Percentiles rank a stretch among this genome's conserved stretches.
These are phyloP conservation scores for Picus viridis DNA, from an alignment of 2,797 vertebrate genomes.

Conservation along the genomic window DNA sequence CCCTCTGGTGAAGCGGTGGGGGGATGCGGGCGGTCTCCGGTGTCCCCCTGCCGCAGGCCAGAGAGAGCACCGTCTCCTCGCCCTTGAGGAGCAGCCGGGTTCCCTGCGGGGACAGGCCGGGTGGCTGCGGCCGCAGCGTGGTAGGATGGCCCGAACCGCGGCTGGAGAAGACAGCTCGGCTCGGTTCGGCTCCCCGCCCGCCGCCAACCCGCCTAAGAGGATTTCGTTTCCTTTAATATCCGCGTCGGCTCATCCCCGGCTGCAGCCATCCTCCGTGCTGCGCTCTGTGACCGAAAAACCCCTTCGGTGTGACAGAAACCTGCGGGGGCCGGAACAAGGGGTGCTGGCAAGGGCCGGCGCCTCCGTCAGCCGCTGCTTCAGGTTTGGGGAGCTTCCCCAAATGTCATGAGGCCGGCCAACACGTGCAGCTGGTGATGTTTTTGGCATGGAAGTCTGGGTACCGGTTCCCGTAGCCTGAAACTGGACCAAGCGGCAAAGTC, in stretches of 20 bases:
- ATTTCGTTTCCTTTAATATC: constrained; percentile 90
- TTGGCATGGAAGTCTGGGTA: too few species aligned
- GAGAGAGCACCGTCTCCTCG: background rate
- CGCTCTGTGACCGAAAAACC: background rate
- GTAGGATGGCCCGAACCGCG: background rate
- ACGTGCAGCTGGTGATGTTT: rapidly evolving
- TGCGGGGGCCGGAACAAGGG: background rate
- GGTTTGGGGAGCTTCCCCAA: background rate
- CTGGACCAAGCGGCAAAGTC: background rate
- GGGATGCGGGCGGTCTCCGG: background rate
- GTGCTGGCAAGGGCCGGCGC: background rate
- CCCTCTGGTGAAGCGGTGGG: background rate
- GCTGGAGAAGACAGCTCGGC: background rate
- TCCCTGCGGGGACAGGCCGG: background rate
- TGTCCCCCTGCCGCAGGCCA: background rate
- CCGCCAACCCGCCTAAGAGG: constrained; percentile 80
- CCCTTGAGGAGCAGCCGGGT: background rate
- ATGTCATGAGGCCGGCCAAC: rapidly evolving
- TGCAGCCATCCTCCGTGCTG: background rate
- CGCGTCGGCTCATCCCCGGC: constrained; percentile 56
- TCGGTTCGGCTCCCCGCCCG: background rate
- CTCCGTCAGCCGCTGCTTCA: background rate
- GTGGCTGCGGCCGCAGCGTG: background rate
- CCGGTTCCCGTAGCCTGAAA: background rate
- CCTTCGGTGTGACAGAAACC: background rate